Percentiles rank a stretch among this genome's conserved stretches.
These are phyloP conservation scores for Steinernema khuongi DNA, from an alignment of 1,140 invertebrate species.

Conservation along the genomic window DNA sequence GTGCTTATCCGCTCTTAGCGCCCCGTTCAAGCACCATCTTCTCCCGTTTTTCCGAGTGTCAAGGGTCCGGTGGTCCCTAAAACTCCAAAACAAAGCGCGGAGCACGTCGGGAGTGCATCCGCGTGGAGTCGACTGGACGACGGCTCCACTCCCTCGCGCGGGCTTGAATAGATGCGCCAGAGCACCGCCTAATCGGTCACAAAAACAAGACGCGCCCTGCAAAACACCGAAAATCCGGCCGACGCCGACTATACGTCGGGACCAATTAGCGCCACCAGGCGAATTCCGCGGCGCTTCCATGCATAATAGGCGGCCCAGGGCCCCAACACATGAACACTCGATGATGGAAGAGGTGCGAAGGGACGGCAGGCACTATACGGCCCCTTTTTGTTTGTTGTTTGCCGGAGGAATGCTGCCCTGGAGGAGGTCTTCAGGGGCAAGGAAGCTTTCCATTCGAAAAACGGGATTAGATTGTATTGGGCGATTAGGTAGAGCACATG, in stretches of 20 bases:
- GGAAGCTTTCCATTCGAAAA: neutral
- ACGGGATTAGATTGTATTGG: no score
- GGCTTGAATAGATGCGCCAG: no score
- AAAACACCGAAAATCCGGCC: neutral
- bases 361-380: neutral
- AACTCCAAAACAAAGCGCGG: no score
- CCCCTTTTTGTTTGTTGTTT: neutral
- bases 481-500: no score
- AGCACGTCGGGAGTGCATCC: no score
- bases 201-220: neutral
- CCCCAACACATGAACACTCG: neutral
- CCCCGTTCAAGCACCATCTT: no score
- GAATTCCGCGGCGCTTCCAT: constrained; percentile 9
- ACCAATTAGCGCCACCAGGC: neutral
- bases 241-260: neutral
- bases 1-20: no score
- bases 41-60: no score
- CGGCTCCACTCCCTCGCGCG: no score
- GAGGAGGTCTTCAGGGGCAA: neutral
- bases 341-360: constrained; percentile 15
- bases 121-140: no score
- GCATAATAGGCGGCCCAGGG: constrained; percentile 5
- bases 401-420: neutral
- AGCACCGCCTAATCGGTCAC: no score
- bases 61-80: no score